Percentiles rank a stretch among this genome's conserved stretches.
phyloP scores from a whole-genome alignment of 2,797 vertebrate species.

The Lacerta viridis region DNA sequence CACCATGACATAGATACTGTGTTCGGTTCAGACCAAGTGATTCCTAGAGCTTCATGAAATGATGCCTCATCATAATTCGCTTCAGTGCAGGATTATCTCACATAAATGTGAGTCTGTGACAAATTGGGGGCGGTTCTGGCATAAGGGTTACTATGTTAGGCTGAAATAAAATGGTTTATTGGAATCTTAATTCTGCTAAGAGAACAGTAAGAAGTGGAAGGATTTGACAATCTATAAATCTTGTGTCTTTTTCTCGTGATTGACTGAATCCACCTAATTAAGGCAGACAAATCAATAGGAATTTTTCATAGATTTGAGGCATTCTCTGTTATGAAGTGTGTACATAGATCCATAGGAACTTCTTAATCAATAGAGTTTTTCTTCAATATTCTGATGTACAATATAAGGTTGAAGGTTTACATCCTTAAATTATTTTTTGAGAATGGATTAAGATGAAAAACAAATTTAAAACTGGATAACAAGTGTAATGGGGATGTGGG shows the following conservation, averaged over 20 bases:
- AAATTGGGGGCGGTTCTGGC: background rate
- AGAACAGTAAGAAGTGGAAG: background rate
- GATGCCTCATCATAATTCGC: background rate
- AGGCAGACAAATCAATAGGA: constrained; percentile 3
- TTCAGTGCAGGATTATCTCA: background rate
- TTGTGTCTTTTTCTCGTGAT: background rate
- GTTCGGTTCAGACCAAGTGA: background rate
- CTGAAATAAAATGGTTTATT: background rate
- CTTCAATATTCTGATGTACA: background rate
- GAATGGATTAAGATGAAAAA: background rate
- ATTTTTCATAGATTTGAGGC: constrained; percentile 7
- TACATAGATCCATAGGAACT: background rate
- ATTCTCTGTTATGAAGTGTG: background rate
- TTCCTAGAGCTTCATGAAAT: background rate
- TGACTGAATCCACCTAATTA: constrained; percentile 16
- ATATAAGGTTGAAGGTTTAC: background rate
- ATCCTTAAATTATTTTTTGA: background rate
- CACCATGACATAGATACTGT: background rate
- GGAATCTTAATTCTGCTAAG: constrained; percentile 6
- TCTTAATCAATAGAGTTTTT: constrained; percentile 23
- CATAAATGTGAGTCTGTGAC: background rate
- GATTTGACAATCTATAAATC: background rate
- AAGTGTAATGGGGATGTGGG: background rate
- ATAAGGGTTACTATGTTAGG: no score
- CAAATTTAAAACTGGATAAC: background rate